phyloP scores from a whole-genome alignment of 1,140 invertebrate genomes.

The Rhopalosiphum maidis region DNA sequence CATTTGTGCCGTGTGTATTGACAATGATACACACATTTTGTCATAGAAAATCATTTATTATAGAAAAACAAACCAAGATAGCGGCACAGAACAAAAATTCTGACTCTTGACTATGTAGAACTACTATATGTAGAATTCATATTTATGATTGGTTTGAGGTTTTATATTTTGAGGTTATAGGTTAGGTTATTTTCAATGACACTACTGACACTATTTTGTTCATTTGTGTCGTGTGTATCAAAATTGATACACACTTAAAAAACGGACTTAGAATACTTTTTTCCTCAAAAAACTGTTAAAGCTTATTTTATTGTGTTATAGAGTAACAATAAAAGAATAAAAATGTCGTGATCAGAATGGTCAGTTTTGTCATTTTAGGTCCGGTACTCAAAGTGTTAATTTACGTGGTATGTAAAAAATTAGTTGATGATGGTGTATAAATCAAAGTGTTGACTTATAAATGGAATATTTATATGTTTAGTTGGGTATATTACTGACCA shows the following conservation, averaged over 20 bases:
- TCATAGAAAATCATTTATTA: background rate
- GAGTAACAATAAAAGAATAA: background rate
- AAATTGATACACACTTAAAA: background rate
- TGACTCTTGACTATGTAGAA: background rate
- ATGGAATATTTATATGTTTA: too few relatives aligned
- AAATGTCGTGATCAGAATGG: too few relatives aligned
- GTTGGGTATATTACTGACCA: too few relatives aligned
- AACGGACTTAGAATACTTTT: background rate
- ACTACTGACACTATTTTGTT: background rate
- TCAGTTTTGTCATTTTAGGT: too few relatives aligned
- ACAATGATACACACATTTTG: background rate
- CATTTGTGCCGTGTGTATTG: slow-evolving; percentile 3
- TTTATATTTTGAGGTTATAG: too few relatives aligned
- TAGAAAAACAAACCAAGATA: background rate
- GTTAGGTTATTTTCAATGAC: too few relatives aligned
- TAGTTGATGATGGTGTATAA: too few relatives aligned
- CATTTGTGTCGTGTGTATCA: background rate
- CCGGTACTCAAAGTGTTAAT: too few relatives aligned
- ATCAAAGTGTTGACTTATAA: too few relatives aligned
- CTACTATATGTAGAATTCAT: background rate
- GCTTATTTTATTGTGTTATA: background rate
- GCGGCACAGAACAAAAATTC: background rate
- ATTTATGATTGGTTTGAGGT: slow-evolving; percentile 3
- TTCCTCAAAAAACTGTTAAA: background rate
- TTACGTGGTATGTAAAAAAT: too few relatives aligned